phyloP scores from a whole-genome alignment of 2,113 vertebrate species.

The Entelurus aequoreus region DNA sequence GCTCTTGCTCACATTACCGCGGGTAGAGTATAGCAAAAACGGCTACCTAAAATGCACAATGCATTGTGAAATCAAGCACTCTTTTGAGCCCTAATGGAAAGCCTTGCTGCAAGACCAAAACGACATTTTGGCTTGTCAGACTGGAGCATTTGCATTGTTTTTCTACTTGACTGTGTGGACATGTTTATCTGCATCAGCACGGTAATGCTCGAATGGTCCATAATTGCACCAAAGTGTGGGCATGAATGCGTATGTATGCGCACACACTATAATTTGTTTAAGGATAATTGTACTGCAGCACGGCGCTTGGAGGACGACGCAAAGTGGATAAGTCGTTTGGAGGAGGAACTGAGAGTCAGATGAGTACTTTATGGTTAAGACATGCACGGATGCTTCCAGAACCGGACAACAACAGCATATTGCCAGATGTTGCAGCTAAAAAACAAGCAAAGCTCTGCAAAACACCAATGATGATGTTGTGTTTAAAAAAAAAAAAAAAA shows the following conservation, averaged over 20 bases:
- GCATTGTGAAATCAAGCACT: no score
- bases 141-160: not conserved
- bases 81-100: no score
- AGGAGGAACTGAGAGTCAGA: not conserved
- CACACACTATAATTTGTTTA: constrained; percentile 1
- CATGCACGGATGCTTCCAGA: no score
- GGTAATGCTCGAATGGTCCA: not conserved
- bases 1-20: no score
- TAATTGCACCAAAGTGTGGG: not conserved
- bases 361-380: not conserved
- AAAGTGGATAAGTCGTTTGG: not conserved
- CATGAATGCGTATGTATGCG: not conserved
- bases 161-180: not conserved
- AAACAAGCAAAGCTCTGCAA: constrained; percentile 26
- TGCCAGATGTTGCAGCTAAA: constrained; percentile 29
- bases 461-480: constrained; percentile 11
- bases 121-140: not conserved
- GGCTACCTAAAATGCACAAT: no score
- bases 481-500: not conserved
- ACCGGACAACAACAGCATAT: constrained; percentile 13
- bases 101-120: no score
- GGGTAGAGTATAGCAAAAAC: no score
- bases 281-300: constrained; percentile 12
- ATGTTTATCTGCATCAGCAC: not conserved
- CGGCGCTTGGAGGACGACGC: constrained; percentile 5